phyloP scores from a whole-genome alignment of 2,888 invertebrate species.

The Phaedon cochleariae region DNA sequence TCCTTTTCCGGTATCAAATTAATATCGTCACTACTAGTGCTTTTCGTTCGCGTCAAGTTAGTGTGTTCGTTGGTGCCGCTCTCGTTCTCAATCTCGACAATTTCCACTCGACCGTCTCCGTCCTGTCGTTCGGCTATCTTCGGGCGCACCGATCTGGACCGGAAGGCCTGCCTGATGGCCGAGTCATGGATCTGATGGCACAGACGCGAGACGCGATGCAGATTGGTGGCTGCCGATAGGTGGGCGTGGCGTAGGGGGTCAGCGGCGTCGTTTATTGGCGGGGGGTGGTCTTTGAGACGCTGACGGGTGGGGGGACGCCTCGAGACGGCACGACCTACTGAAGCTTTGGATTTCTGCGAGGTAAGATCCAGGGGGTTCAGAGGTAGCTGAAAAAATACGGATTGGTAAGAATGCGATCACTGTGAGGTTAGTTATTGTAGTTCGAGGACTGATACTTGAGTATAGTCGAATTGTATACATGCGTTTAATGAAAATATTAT shows the following conservation, averaged over 20 bases:
- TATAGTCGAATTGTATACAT: no score
- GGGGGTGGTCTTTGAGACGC: conserved; percentile 38
- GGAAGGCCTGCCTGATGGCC: conserved; percentile 58
- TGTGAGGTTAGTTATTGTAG: background rate
- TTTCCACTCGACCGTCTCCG: conserved; percentile 54
- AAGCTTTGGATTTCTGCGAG: conserved; percentile 64
- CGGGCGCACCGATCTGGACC: conserved; percentile 41
- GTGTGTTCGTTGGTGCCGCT: no score
- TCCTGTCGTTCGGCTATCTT: conserved; percentile 48
- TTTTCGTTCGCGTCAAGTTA: conserved; percentile 58
- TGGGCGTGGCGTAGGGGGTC: conserved; percentile 43
- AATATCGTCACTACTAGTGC: conserved; percentile 65
- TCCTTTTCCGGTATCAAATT: conserved; percentile 52
- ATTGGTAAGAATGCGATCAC: no score
- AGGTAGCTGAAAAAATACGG: conserved; percentile 61
- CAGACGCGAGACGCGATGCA: conserved; percentile 61
- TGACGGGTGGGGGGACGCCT: conserved; percentile 65
- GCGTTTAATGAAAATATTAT: background rate
- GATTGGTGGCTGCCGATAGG: conserved; percentile 53
- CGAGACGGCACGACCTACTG: conserved; percentile 63
- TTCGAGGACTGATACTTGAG: background rate
- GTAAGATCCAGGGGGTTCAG: conserved; percentile 64
- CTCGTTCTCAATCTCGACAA: conserved; percentile 52
- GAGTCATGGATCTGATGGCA: conserved; percentile 63
- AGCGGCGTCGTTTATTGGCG: conserved; percentile 31